phyloP scores from a whole-genome alignment of 2,888 invertebrate genomes.

The Coelopa pilipes region DNA sequence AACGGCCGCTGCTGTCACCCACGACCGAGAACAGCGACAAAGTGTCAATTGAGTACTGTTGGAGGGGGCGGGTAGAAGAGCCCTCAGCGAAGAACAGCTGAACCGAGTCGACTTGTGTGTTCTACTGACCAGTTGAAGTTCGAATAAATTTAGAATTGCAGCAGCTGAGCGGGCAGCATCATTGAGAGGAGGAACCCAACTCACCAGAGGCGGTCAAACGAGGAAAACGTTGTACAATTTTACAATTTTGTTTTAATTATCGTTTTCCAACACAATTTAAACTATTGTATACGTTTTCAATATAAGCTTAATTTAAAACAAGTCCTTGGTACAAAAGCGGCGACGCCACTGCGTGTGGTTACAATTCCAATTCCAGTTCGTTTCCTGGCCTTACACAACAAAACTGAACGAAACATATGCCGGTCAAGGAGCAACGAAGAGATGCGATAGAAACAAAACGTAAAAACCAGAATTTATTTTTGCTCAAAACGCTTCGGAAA shows the following conservation, averaged over 20 bases:
- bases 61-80: constrained; percentile 37
- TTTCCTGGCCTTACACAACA: constrained; percentile 20
- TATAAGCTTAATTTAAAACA: too few relatives aligned
- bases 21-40: constrained; percentile 17
- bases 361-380: background rate
- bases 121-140: constrained; percentile 56
- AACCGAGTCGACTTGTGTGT: constrained; percentile 29
- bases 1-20: constrained; percentile 32
- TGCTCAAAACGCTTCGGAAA: background rate
- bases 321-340: too few relatives aligned
- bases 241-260: too few relatives aligned
- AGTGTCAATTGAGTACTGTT: constrained; percentile 15
- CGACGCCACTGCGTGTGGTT: background rate
- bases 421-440: too few relatives aligned
- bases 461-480: background rate
- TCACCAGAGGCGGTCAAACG: background rate
- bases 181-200: constrained; percentile 26
- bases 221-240: background rate
- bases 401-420: constrained; percentile 4
- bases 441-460: background rate
- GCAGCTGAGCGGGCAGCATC: constrained; percentile 43
- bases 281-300: too few relatives aligned
- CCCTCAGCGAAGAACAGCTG: constrained; percentile 42
- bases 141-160: constrained; percentile 61
- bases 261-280: too few relatives aligned